Evolutionary conservation across 2,888 invertebrate genomes (phyloP), one percentile per base, ranked within the genome.

Genomic region (Drosophila nigricruria): DNA sequence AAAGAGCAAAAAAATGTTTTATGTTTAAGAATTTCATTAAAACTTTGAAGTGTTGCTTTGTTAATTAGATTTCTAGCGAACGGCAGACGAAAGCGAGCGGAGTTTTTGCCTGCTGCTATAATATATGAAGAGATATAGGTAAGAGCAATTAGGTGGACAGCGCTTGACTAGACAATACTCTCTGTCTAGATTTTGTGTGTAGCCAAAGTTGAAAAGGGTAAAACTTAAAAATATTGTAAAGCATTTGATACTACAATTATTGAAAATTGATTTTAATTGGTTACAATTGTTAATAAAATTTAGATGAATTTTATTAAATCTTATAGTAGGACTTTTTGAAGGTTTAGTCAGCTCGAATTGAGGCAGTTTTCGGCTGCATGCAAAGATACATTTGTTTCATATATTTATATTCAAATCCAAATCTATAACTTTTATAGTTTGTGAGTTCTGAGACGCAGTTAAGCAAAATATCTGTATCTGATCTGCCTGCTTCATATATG

Each of bases 41-140:
- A 25, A 53, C 42, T 25, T 43, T 18, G 12, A 54, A 54, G 27
- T 62, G 36, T 38, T 25, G n/a, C 25, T 16, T 36, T 36, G 34
- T 34, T 56, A 65, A 65, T 67, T 66, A 57, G 50, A 45, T 57
- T 65, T 68, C 60, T 14, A 18, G 27, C 9, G 64, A 64, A 63
- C 3, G 27, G 6, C 27, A 42, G 52, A 43, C n/a, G 16, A 20
- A 32, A 30, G 30, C 12, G 12, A 12, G 18, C 32, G 14, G 4
- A 49, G 49, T 20, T 32, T 49, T 49, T 32, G 32, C 30, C 18
- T 14, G 49, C 30, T 49, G 10, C 12, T 52, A 9, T 12, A 23
- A 50, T 38, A 38, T 18, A 38, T 25, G 23, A 63, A 23, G 12
- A 32, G 4, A 27, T 23, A 14, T 20, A 10, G 20, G 34, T 36